These are phyloP conservation scores for Spheniscus mendiculus DNA, from an alignment of 2,113 vertebrate genomes.

Conservation along the genomic window DNA sequence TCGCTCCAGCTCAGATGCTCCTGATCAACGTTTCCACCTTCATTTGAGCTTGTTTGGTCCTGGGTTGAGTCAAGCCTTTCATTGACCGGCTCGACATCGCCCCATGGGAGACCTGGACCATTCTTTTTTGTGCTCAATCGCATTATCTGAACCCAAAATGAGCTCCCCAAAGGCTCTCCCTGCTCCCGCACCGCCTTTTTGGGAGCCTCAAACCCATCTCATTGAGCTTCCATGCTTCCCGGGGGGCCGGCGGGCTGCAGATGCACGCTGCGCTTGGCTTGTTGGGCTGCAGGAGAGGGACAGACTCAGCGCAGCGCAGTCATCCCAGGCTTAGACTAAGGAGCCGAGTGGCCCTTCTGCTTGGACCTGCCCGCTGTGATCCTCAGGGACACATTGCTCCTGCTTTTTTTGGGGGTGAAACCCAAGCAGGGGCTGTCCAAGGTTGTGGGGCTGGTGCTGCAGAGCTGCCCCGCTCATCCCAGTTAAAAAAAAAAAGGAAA, in stretches of 20 bases:
- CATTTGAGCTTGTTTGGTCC: not conserved
- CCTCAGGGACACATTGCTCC: not conserved
- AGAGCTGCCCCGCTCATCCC: not conserved
- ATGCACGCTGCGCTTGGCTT: not conserved
- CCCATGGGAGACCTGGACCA: not conserved
- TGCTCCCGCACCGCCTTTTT: not conserved
- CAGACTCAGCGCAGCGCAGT: accelerated
- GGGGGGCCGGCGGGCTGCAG: not conserved
- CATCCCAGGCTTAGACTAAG: not conserved
- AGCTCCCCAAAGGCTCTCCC: not conserved
- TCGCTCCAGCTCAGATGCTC: not conserved
- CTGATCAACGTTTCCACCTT: not conserved
- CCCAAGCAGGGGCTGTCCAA: not conserved
- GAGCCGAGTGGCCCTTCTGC: not conserved
- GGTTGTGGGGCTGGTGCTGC: not conserved
- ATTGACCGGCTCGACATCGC: not conserved
- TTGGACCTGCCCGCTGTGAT: not conserved
- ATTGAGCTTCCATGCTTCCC: constrained; percentile 1
- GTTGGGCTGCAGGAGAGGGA: not conserved
- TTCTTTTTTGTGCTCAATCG: accelerated
- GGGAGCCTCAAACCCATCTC: constrained; percentile 1
- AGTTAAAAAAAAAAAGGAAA: not conserved
- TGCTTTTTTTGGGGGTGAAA: not conserved
- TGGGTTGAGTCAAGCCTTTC: not conserved
- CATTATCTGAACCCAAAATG: not conserved